Base-by-base conservation (phyloP, 1,140 invertebrate species). In the Oryctes rhinoceros region DNA sequence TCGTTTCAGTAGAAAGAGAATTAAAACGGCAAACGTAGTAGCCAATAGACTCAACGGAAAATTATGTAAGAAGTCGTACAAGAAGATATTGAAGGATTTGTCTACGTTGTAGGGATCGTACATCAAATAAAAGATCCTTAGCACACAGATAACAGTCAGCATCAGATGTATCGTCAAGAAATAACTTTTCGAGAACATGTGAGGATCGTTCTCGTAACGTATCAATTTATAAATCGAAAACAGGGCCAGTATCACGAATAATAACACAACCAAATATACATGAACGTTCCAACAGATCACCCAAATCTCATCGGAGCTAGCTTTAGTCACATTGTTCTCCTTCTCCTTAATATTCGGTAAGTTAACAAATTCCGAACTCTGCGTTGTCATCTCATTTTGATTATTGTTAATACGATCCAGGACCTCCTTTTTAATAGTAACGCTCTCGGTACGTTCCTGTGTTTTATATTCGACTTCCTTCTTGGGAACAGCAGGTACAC, bases 101-200 rank as follows among this genome's bases (percentile, higher is more conserved):
- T 93, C 92, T 7, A 94, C 92, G 84, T 97, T 97, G 85, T 98
- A 97, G 0, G 96, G 94, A 88, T 97, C 96, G 84, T 96, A 95
- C 82, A 96, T 94, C 76, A 98, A 90, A 85, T 96, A 96, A 83
- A 96, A 94, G 83, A 95, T 95, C 71, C 96, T 89, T 81, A 95
- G 88, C 5, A 94, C 90, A 83, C 96, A 96, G 10, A 96, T 93
- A 13, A 93, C 89, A 3, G 96, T 94, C 11, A 97, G 86, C 53
- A 97, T 91, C 0, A 95, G 87, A 87, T 97, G 95, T 6, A 97
- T 90, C 7, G 94, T 93, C 4, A 97, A 90, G 85, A 97, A 97
- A 87, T 97, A 97, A 18, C 93, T 94, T 83, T 94, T 94, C 0
- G 92, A 92, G 81, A 96, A 91, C 59, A 96, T 89, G 88, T 95